Base-by-base conservation (phyloP, 2,113 vertebrate species). In the Serilophus lunatus region DNA sequence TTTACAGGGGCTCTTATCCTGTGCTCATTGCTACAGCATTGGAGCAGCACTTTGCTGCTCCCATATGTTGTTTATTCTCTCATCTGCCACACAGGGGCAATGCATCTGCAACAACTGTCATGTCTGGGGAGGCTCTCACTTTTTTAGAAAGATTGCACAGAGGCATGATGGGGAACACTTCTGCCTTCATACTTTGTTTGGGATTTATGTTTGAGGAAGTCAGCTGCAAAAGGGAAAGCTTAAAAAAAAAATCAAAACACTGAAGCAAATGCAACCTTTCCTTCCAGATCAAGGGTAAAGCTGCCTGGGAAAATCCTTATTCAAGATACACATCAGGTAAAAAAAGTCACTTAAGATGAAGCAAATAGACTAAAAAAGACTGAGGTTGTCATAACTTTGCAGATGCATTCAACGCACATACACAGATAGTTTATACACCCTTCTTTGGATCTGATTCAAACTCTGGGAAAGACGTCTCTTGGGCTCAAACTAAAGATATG, bases 71-170 rank as follows among this genome's bases (percentile, higher is more conserved):
- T 77, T 90, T 77, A 66, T 95, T 94, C 92, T 95, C 92, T 92
- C 63, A 49, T 92, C 94, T 94, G 86, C 95, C 94, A 95, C 96
- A 96, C 75, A 97, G 92, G 83, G 94, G 96, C 92, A 93, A 96
- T 96, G 86, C 93, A 77, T 93, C 95, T 94, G 94, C 95, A 97
- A 92, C 88, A 74, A 84, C 91, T 93, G 60, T 70, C 91, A 6
- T 15, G 59, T n/a, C 10, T 33, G n/a, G 53, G 76, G 53, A 65
- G 19, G 57, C 57, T 93, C 45, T n/a, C 20, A 28, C 66, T 54
- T 53, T 45, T 75, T 40, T 44, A 35, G 31, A 51, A n/a, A 35
- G 3, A 14, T 25, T 63, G 25, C 19, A 22, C 25, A 65, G 17
- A 61, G 19, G 2, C 5, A 1, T 18, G 28, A 26, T 17, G 26